phyloP scores from a whole-genome alignment of 2,113 vertebrate species.

The Chlamydotis undulata region DNA sequence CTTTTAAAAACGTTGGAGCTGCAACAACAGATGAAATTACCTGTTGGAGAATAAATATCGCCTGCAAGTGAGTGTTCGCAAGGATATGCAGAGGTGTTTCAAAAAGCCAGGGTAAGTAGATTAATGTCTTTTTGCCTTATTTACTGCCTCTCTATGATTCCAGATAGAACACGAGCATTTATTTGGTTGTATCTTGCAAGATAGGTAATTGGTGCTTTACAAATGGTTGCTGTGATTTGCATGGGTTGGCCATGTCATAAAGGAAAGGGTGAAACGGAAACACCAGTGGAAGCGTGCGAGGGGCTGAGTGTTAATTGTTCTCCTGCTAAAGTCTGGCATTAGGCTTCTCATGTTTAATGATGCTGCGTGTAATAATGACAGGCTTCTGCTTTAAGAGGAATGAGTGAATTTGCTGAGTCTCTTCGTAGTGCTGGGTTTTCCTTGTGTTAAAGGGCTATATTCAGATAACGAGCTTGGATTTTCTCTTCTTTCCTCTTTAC shows the following conservation, averaged over 20 bases:
- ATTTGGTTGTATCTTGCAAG: not conserved
- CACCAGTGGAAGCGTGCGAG: not conserved
- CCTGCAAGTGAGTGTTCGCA: not conserved
- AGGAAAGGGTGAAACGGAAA: not conserved
- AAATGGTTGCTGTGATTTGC: not conserved
- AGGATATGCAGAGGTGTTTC: not conserved
- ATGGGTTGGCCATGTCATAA: rapidly evolving
- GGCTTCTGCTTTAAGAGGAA: not conserved
- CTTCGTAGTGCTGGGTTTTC: not conserved
- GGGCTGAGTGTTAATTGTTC: not conserved
- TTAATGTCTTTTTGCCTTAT: not conserved
- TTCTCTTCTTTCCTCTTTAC: not conserved
- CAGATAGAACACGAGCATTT: not conserved
- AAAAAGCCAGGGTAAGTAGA: not conserved
- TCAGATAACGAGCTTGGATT: not conserved
- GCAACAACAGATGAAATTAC: not conserved
- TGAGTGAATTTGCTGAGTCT: not conserved
- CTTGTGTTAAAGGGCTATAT: not conserved
- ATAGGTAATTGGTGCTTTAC: not conserved
- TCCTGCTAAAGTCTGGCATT: not conserved
- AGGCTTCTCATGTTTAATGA: not conserved
- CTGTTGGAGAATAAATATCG: not conserved
- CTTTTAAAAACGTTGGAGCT: not conserved
- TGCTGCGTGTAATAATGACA: not conserved
- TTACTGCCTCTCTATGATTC: not conserved